phyloP scores from a whole-genome alignment of 2,888 invertebrate genomes.

The Zygogramma bicolorata region DNA sequence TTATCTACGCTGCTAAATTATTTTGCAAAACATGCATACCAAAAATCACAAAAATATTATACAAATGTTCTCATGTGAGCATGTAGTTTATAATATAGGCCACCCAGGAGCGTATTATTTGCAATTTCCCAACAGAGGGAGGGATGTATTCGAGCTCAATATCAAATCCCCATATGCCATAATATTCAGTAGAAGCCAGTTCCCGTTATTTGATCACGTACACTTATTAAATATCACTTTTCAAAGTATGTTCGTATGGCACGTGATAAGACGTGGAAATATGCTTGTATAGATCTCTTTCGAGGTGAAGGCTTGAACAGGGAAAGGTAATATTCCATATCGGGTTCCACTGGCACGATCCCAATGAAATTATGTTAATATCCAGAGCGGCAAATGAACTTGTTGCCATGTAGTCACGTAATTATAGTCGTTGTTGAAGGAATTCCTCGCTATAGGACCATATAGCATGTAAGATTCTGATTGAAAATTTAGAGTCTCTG shows the following conservation, averaged over 20 bases:
- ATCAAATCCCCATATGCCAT: neutral
- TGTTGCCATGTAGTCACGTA: neutral
- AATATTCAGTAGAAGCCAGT: neutral
- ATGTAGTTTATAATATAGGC: too few relatives aligned
- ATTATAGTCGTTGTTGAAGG: too few relatives aligned
- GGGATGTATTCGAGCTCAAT: neutral
- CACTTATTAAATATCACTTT: conserved; percentile 10
- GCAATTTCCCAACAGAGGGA: neutral
- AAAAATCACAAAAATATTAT: too few relatives aligned
- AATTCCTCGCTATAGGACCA: too few relatives aligned
- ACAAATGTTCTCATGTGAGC: too few relatives aligned
- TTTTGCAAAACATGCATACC: too few relatives aligned
- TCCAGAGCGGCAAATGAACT: neutral
- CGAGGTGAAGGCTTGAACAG: neutral
- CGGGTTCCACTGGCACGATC: neutral
- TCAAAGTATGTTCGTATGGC: conserved; percentile 5
- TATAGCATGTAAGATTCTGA: too few relatives aligned
- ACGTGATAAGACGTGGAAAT: conserved; percentile 8
- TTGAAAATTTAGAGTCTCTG: too few relatives aligned
- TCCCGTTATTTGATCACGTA: conserved; percentile 4
- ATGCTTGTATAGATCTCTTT: conserved; percentile 9
- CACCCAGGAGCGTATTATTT: neutral
- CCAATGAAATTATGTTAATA: neutral
- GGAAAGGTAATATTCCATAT: neutral
- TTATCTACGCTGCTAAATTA: too few relatives aligned